phyloP scores from a whole-genome alignment of 2,797 vertebrate species.

The Lacerta viridis region DNA sequence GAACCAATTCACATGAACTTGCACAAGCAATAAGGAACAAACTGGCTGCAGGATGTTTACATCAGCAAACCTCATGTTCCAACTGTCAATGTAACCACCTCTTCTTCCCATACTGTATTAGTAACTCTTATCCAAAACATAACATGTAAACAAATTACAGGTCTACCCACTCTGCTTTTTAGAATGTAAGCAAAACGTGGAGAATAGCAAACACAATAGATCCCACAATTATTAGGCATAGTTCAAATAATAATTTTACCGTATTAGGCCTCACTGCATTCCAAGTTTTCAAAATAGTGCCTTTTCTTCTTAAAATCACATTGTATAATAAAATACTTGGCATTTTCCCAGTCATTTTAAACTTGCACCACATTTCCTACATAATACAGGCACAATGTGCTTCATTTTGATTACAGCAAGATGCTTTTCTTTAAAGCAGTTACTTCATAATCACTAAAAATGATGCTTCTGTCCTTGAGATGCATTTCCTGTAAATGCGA shows the following conservation, averaged over 20 bases:
- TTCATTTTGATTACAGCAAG: not conserved
- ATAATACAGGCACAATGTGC: not conserved
- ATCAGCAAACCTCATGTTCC: not conserved
- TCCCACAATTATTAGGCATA: not conserved
- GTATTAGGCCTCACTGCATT: not conserved
- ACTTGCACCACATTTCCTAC: not conserved
- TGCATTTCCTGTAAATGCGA: not conserved
- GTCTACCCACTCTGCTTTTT: not conserved
- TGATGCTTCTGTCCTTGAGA: not conserved
- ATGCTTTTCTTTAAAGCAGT: not conserved
- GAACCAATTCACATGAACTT: not conserved
- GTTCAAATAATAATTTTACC: constrained; percentile 3
- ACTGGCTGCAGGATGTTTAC: constrained; percentile 23
- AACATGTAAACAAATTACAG: not conserved
- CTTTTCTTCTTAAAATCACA: not conserved
- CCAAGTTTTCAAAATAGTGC: not conserved
- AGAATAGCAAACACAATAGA: constrained; percentile 10
- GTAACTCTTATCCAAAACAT: constrained; percentile 3
- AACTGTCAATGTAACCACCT: constrained; percentile 18
- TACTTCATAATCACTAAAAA: not conserved
- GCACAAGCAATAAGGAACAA: not conserved
- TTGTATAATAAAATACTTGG: not conserved
- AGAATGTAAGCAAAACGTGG: not conserved
- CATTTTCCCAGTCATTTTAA: not conserved
- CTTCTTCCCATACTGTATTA: not conserved